Evolutionary conservation across 2,888 invertebrate genomes (phyloP).

Genomic region (Melipona beecheii): DNA sequence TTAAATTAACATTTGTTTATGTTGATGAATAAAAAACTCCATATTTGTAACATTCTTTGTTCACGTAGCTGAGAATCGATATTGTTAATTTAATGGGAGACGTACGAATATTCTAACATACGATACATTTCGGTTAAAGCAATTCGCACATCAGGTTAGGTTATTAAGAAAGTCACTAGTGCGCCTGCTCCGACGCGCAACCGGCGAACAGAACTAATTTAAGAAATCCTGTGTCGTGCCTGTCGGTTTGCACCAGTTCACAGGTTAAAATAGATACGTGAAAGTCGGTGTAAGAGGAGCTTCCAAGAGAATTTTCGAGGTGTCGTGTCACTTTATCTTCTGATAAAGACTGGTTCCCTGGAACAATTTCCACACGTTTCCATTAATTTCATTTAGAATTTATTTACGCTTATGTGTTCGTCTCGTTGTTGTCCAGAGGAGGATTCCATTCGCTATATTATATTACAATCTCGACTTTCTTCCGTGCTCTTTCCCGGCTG

Average conservation of each 20-base stretch:
- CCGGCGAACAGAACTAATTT: slow-evolving; percentile 81
- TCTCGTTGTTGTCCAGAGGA: neutral
- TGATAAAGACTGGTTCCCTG: neutral
- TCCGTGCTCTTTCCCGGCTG: neutral
- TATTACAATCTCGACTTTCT: neutral
- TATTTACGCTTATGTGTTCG: neutral
- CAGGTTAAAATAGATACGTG: slow-evolving; percentile 82
- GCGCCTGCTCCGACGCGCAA: slow-evolving; percentile 77
- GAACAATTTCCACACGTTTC: neutral
- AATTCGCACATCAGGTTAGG: slow-evolving; percentile 36
- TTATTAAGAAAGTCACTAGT: slow-evolving; percentile 58
- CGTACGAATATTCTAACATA: slow-evolving; percentile 2
- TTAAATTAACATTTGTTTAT: neutral
- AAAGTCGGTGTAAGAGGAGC: slow-evolving; percentile 75
- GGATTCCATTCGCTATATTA: neutral
- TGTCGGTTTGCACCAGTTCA: slow-evolving; percentile 81
- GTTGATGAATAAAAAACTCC: no score
- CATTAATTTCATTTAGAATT: neutral
- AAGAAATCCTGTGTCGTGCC: slow-evolving; percentile 80
- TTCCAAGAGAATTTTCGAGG: slow-evolving; percentile 38
- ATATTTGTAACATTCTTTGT: neutral
- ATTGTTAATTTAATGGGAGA: neutral
- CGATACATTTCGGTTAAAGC: slow-evolving; percentile 21
- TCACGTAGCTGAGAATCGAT: neutral
- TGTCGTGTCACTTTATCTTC: slow-evolving; percentile 6